Evolutionary conservation across 2,113 vertebrate species (phyloP).

Genomic region (Nipponia nippon): DNA sequence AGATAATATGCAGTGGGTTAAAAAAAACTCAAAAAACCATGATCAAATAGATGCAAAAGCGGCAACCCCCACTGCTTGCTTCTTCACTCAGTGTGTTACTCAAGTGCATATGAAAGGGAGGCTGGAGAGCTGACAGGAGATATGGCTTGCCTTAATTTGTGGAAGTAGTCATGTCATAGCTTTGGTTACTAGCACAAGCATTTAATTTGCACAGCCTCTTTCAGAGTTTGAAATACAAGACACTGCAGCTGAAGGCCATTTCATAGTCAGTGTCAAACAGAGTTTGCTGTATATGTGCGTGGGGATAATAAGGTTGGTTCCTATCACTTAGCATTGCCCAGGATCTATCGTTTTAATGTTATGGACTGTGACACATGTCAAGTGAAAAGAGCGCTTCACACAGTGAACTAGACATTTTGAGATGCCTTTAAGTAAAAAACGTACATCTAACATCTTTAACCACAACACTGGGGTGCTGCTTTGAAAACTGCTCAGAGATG

Average conservation of each 20-base stretch:
- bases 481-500: not conserved
- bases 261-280: not conserved
- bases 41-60: not conserved
- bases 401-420: not conserved
- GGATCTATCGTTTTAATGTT: not conserved
- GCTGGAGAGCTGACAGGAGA: not conserved
- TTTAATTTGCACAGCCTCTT: not conserved
- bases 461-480: not conserved
- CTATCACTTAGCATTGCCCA: not conserved
- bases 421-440: not conserved
- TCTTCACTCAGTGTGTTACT: not conserved
- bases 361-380: not conserved
- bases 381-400: not conserved
- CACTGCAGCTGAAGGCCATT: not conserved
- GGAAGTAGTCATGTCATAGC: not conserved
- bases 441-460: not conserved
- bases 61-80: not conserved
- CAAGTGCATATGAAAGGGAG: not conserved
- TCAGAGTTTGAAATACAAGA: not conserved
- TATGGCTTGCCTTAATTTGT: not conserved
- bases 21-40: not conserved
- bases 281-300: not conserved
- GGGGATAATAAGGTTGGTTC: not conserved
- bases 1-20: not conserved
- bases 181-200: not conserved